Percentiles rank a stretch among this genome's conserved stretches.
Evolutionary conservation across 2,113 vertebrate species (phyloP).

Genomic region (Microcebus jonahi): DNA sequence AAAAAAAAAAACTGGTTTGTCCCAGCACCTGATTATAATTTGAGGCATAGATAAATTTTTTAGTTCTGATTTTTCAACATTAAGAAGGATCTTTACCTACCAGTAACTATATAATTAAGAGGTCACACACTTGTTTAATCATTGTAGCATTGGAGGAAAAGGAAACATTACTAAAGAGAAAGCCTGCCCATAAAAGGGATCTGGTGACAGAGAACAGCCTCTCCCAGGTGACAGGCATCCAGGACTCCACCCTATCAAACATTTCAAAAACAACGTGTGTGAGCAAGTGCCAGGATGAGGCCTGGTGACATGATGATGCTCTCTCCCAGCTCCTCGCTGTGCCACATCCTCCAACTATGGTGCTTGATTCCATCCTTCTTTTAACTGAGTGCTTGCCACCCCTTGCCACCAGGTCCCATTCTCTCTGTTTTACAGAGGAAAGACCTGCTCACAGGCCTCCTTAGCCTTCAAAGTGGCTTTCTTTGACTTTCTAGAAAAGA

Average conservation of each 20-base stretch:
- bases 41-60: slow-evolving; percentile 2
- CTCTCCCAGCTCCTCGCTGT: background rate
- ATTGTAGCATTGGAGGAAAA: background rate
- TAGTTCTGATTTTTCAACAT: background rate
- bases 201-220: background rate
- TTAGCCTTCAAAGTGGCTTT: background rate
- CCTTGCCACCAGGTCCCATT: background rate
- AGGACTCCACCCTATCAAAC: background rate
- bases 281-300: background rate
- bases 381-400: background rate
- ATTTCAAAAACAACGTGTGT: background rate
- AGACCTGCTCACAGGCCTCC: background rate
- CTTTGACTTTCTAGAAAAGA: background rate
- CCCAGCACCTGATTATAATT: background rate
- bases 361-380: background rate
- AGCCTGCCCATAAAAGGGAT: background rate
- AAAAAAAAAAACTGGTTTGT: background rate
- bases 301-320: background rate
- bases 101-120: background rate
- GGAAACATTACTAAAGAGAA: background rate
- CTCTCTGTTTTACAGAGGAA: background rate
- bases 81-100: slow-evolving; percentile 1
- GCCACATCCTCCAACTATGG: background rate
- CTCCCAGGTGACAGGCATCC: background rate
- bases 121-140: background rate